Percentiles rank a stretch among this genome's conserved stretches.
Evolutionary conservation across 2,113 vertebrate species (phyloP).

Genomic region (Lanius collurio): DNA sequence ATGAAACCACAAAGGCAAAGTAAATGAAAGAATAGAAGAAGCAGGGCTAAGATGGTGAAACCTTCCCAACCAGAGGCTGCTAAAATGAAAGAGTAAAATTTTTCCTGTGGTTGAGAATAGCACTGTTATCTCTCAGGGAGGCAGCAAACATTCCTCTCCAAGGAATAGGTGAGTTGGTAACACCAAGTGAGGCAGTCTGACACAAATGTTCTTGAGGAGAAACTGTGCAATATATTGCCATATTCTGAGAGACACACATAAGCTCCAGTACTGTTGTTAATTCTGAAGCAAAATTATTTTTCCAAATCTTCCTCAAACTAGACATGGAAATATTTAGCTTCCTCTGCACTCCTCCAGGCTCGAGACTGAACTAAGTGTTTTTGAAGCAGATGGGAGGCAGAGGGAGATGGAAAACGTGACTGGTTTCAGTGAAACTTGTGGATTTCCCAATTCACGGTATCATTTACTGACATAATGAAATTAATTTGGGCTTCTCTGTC

Average conservation of each 20-base stretch:
- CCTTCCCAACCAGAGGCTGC: background rate
- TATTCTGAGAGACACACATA: constrained; percentile 30
- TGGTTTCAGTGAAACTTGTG: constrained; percentile 54
- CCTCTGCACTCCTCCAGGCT: constrained; percentile 31
- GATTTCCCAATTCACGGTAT: constrained; percentile 35
- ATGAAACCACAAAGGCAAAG: background rate
- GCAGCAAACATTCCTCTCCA: background rate
- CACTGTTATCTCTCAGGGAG: background rate
- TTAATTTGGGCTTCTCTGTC: constrained; percentile 22
- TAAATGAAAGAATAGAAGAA: background rate
- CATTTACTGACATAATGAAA: constrained; percentile 42
- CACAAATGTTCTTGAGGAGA: accelerated
- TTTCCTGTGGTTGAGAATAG: background rate
- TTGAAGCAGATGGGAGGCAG: constrained; percentile 31
- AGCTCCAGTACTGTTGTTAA: constrained; percentile 17
- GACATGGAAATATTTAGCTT: constrained; percentile 72
- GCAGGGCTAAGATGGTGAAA: background rate
- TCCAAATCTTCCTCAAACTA: constrained; percentile 61
- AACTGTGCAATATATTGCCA: background rate
- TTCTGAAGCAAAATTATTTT: constrained; percentile 55
- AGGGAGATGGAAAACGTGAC: constrained; percentile 16
- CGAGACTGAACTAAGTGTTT: background rate
- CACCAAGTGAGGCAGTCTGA: background rate
- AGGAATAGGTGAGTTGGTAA: background rate
- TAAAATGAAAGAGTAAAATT: background rate